Conservation (phyloP, 2,113 vertebrate genomes). For the Cryptoleucopteryx plumbea region DNA sequence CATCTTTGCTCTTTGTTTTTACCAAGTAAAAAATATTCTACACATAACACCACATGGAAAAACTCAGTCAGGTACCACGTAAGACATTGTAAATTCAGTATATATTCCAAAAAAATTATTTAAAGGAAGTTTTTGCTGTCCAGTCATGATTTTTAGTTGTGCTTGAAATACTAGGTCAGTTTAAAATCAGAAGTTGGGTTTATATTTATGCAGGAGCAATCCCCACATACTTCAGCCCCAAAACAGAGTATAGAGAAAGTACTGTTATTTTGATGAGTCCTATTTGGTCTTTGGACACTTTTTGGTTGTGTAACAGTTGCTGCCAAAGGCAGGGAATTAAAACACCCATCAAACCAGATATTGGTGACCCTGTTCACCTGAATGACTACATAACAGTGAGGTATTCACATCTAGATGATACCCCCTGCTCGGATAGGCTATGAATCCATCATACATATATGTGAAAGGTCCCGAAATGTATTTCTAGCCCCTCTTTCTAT, state of each 20-base stretch:
- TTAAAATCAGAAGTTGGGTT: neutral
- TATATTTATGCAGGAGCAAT: neutral
- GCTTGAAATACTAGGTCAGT: neutral
- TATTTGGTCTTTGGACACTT: neutral
- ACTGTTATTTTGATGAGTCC: neutral
- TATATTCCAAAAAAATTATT: neutral
- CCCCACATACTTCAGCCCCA: neutral
- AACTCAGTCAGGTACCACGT: neutral
- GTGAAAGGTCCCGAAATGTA: neutral
- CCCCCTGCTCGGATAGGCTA: neutral
- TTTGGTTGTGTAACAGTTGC: neutral
- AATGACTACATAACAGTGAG: accelerated
- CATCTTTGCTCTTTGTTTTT: neutral
- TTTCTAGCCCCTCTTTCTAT: neutral
- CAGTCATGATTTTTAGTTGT: neutral
- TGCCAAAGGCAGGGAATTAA: neutral
- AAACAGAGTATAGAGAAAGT: neutral
- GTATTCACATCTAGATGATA: neutral
- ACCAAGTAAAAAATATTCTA: neutral
- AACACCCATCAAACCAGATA: neutral
- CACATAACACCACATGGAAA: neutral
- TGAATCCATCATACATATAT: neutral
- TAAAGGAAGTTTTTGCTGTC: neutral
- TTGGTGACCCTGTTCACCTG: neutral
- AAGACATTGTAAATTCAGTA: neutral